phyloP scores from a whole-genome alignment of 2,797 vertebrate genomes.

The Coilia nasus region DNA sequence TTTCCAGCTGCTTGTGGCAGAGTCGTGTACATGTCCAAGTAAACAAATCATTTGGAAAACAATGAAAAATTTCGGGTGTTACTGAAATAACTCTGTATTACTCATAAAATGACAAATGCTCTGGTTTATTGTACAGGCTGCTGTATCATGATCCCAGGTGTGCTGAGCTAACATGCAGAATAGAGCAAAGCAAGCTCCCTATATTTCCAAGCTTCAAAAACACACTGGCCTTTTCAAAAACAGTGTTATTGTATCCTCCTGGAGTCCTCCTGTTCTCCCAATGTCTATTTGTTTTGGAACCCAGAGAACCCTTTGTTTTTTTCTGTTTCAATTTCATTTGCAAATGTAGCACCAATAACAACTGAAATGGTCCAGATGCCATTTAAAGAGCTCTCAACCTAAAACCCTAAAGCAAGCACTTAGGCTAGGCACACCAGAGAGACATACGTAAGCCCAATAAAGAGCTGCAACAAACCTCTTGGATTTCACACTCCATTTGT shows the following conservation, averaged over 20 bases:
- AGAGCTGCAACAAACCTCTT: neutral
- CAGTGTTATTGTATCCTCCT: neutral
- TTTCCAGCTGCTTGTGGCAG: neutral
- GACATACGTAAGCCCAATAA: neutral
- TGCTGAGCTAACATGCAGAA: neutral
- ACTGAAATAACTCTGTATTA: neutral
- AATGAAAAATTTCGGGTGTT: neutral
- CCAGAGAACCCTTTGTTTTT: neutral
- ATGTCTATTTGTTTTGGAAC: neutral
- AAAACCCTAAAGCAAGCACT: neutral
- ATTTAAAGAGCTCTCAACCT: too few relatives aligned
- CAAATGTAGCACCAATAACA: neutral
- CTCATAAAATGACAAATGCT: neutral
- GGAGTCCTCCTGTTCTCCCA: neutral
- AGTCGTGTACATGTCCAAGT: neutral
- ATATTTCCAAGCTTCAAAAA: neutral
- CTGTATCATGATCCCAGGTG: neutral
- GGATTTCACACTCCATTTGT: neutral
- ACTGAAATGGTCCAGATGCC: too few relatives aligned
- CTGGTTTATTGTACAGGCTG: neutral
- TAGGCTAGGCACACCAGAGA: neutral
- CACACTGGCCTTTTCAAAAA: neutral
- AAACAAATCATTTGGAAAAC: neutral
- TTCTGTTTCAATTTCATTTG: neutral
- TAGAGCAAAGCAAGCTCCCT: neutral